phyloP scores from a whole-genome alignment of 2,797 vertebrate species.

The Cirrhinus mrigala region DNA sequence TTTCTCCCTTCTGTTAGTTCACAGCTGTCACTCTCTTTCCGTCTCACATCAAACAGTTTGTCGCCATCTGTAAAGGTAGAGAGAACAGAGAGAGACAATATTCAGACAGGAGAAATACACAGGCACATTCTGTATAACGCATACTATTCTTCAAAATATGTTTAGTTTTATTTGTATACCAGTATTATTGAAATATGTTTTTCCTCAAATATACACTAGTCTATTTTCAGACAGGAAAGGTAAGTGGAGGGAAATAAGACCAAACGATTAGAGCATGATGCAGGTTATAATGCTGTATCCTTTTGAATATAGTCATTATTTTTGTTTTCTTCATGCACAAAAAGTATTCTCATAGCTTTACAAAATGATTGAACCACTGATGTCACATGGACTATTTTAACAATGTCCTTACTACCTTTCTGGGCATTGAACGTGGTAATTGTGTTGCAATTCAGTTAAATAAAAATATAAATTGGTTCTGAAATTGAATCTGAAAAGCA shows the following conservation, averaged over 20 bases:
- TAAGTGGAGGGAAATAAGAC: not conserved
- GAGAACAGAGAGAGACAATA: not conserved
- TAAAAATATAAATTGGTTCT: not conserved
- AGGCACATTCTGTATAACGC: not conserved
- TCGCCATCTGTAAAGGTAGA: constrained; percentile 7
- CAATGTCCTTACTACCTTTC: too few relatives aligned
- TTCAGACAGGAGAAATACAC: not conserved
- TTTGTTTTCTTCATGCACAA: too few relatives aligned
- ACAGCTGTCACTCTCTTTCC: constrained; percentile 38
- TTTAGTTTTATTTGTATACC: not conserved
- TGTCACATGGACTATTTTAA: too few relatives aligned
- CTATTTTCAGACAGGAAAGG: not conserved
- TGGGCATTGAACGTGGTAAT: too few relatives aligned
- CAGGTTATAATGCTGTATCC: not conserved
- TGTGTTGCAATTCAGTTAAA: not conserved
- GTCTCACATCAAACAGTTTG: constrained; percentile 19
- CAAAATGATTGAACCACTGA: too few relatives aligned
- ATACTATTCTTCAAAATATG: not conserved
- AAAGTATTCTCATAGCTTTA: too few relatives aligned
- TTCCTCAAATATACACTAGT: not conserved
- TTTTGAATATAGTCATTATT: not conserved
- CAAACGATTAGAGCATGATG: not conserved
- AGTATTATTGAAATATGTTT: not conserved
- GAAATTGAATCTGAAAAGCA: not conserved
- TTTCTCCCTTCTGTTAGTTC: constrained; percentile 23